Base-by-base conservation (phyloP, 1,140 invertebrate genomes). In the Heliothis virescens region DNA sequence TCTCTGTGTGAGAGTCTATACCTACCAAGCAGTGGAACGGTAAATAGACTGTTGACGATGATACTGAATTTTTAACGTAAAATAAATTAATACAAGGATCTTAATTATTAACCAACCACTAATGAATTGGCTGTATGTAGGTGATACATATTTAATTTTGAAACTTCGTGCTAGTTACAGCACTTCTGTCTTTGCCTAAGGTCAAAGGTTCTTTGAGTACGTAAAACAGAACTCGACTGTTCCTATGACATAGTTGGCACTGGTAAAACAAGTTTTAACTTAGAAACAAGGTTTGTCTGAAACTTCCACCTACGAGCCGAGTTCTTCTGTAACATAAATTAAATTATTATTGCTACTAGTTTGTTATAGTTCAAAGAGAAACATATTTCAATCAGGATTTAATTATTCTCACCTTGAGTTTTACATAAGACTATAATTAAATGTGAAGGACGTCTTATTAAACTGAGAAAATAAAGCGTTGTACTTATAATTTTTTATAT, bases 321-420 rank as follows among this genome's bases (percentile, higher is more conserved):
- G 29, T 63, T 10, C 60, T 29, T 16, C 15, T 57, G 60, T 63
- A 47, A 63, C 29, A 34, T 63, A 63, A 63, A 41, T 41, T 9
- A 62, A 55, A 57, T 21, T 21, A 21, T 57, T 18, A 21, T 9
- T 57, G 52, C n/a, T n/a, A 5, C 52, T 7, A 53, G 13, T n/a
- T n/a, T n/a, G 52, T n/a, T 53, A 53, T n/a, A 15, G 52, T n/a
- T 53, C 21, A 60, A 60, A 60, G 57, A 13, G 26, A 26, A 60
- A 60, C 57, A 29, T 60, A 26, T 26, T 26, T 60, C 21, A 60
- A 60, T 26, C 57, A 60, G 26, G 57, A 60, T 60, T 60, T 60
- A 60, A 60, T 41, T 26, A 21, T 13, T 60, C 11, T 11, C 21
- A 60, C 41, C 16, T 41, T 48, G n/a, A 11, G 12, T 67, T 67